phyloP scores from a whole-genome alignment of 2,888 invertebrate genomes.

The Ptychoptera albimana region DNA sequence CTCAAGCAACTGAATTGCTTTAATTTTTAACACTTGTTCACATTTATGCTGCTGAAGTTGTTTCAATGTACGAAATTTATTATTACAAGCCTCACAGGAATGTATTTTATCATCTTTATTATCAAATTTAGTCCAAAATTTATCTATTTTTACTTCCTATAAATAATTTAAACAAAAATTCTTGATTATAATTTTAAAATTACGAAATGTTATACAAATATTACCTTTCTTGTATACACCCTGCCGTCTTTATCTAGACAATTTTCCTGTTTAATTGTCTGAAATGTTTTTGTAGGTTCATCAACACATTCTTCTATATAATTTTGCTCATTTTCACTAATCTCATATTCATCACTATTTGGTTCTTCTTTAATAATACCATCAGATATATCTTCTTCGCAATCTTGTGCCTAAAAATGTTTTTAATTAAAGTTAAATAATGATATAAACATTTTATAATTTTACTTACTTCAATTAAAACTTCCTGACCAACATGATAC shows the following conservation, averaged over 20 bases:
- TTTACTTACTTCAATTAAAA: background rate
- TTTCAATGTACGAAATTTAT: conserved; percentile 20
- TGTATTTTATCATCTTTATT: conserved; percentile 15
- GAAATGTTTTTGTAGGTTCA: conserved; percentile 17
- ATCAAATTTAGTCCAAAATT: conserved; percentile 34
- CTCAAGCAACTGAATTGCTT: too few species aligned
- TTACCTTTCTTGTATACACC: conserved; percentile 34
- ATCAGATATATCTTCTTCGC: background rate
- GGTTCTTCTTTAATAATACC: too few species aligned
- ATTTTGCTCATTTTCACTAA: too few species aligned
- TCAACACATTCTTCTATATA: conserved; percentile 8
- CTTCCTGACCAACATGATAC: background rate
- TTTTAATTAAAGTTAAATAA: background rate
- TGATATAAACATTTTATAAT: background rate
- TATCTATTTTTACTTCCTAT: conserved; percentile 35
- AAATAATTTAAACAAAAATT: too few species aligned
- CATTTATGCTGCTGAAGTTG: conserved; percentile 2
- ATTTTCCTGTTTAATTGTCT: conserved; percentile 33
- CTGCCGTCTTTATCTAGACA: conserved; percentile 34
- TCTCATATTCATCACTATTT: too few species aligned
- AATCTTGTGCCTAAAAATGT: background rate
- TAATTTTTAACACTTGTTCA: background rate
- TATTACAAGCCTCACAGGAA: conserved; percentile 21
- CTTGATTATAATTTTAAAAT: too few species aligned
- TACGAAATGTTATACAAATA: background rate